phyloP scores from a whole-genome alignment of 1,140 invertebrate species.

The Rhagoletis pomonella region DNA sequence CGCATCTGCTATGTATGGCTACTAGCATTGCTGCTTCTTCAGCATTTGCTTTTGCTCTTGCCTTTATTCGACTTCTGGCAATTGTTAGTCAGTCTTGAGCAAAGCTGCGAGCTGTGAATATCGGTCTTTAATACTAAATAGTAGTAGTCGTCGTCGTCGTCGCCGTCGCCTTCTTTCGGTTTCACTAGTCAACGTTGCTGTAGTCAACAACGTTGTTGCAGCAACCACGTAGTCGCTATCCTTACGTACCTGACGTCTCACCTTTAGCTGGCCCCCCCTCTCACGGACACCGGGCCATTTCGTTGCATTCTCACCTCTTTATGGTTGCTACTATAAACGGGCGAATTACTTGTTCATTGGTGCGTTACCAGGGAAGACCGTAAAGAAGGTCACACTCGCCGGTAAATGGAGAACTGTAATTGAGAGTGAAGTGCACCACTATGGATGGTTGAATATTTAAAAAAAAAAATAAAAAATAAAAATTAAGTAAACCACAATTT shows the following conservation, averaged over 20 bases:
- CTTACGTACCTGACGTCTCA: constrained; percentile 11
- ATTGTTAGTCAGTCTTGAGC: constrained; percentile 38
- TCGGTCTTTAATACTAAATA: background rate
- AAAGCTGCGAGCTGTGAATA: constrained; percentile 29
- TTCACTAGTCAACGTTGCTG: too few relatives aligned
- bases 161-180: background rate
- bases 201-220: too few relatives aligned
- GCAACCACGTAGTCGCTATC: background rate
- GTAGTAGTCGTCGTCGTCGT: background rate
- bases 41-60: background rate
- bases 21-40: background rate
- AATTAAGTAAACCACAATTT: background rate
- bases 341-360: background rate
- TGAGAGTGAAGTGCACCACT: background rate
- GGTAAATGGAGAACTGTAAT: background rate
- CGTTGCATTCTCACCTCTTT: background rate
- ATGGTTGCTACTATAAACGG: background rate
- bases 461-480: background rate
- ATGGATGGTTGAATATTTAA: background rate
- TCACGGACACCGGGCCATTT: background rate
- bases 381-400: background rate
- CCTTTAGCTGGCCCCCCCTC: background rate
- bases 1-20: too few relatives aligned
- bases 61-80: constrained; percentile 1
- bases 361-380: background rate